phyloP scores from a whole-genome alignment of 2,113 vertebrate genomes.

The Tamias sibiricus region DNA sequence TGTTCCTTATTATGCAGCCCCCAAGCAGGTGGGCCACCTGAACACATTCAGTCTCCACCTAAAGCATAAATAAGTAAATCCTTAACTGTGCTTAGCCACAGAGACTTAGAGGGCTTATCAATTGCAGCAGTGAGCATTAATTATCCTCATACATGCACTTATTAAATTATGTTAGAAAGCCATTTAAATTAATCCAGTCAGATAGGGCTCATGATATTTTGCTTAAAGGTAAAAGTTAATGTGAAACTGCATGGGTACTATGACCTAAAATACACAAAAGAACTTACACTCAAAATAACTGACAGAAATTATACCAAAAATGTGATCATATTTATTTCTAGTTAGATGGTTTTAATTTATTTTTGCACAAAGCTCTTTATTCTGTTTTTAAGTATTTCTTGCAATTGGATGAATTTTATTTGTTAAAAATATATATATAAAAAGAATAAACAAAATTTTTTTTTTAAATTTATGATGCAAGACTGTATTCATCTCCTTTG shows the following conservation, averaged over 20 bases:
- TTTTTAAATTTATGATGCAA: not conserved
- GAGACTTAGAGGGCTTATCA: not conserved
- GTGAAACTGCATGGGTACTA: not conserved
- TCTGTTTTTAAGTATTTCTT: not conserved
- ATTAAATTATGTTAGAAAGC: not conserved
- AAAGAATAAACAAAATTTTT: not conserved
- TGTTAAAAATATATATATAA: not conserved
- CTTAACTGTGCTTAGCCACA: not conserved
- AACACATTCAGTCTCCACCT: not conserved
- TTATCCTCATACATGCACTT: not conserved
- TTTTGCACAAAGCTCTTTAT: not conserved
- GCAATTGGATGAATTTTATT: not conserved
- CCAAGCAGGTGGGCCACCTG: not conserved
- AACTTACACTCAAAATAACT: not conserved
- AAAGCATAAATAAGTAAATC: not conserved
- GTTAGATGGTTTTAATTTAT: not conserved
- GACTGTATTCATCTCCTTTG: not conserved
- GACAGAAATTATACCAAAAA: not conserved
- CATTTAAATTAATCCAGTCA: not conserved
- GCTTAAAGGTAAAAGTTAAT: not conserved
- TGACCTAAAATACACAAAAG: not conserved
- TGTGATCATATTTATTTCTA: not conserved
- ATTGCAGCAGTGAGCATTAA: not conserved
- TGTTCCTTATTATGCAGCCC: not conserved
- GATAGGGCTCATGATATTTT: not conserved